phyloP scores from a whole-genome alignment of 2,888 invertebrate genomes.

The Idaea straminata region DNA sequence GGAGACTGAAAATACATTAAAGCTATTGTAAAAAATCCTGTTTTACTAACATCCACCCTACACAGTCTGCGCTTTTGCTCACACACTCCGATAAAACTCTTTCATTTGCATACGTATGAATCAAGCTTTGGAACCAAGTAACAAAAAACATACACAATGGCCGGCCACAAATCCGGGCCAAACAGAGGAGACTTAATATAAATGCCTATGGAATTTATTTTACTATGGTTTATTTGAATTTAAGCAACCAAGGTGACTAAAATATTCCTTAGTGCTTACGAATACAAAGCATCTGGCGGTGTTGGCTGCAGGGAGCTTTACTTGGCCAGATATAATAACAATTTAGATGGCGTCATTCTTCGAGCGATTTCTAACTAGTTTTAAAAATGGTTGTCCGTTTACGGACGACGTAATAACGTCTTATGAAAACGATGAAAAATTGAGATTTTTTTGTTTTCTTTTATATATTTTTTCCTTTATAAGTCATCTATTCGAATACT shows the following conservation, averaged over 20 bases:
- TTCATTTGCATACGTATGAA: slow-evolving; percentile 20
- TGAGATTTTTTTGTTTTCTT: no score
- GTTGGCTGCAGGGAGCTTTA: no score
- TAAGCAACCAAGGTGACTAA: not conserved
- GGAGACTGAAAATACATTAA: not conserved
- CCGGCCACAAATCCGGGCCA: not conserved
- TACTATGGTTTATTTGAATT: not conserved
- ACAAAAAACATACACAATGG: not conserved
- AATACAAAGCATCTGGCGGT: no score
- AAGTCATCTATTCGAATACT: no score
- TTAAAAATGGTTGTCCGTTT: no score
- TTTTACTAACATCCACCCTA: slow-evolving; percentile 14
- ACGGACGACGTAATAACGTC: no score
- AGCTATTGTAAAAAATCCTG: not conserved
- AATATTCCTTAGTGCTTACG: not conserved
- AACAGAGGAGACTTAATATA: not conserved
- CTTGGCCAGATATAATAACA: no score
- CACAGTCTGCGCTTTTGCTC: slow-evolving; percentile 7
- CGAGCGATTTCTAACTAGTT: no score
- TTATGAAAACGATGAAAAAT: no score
- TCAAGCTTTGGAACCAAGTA: slow-evolving; percentile 6
- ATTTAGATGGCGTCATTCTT: no score
- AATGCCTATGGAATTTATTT: not conserved
- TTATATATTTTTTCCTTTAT: no score
- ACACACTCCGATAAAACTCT: slow-evolving; percentile 13